phyloP scores from a whole-genome alignment of 2,797 vertebrate genomes.

The Pantherophis vulpinus region DNA sequence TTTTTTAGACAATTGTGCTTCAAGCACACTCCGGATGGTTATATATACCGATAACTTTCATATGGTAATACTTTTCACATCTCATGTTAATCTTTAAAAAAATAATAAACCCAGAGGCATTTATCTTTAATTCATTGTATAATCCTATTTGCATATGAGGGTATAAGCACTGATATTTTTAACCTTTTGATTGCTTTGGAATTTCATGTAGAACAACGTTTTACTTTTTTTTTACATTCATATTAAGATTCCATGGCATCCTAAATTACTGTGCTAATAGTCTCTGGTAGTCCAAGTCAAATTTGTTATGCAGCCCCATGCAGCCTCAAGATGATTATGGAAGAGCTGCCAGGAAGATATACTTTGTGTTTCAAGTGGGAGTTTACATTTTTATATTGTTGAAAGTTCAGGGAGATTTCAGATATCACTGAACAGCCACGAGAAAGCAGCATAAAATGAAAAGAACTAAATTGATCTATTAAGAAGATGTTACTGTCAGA shows the following conservation, averaged over 20 bases:
- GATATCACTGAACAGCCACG: neutral
- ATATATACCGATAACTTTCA: conserved; percentile 55
- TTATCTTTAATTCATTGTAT: conserved; percentile 59
- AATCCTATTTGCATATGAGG: conserved; percentile 54
- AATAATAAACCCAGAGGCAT: conserved; percentile 31
- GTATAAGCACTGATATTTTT: conserved; percentile 48
- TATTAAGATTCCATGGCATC: neutral
- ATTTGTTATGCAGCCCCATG: neutral
- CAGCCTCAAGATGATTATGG: neutral
- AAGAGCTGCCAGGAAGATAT: neutral
- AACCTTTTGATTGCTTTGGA: conserved; percentile 43
- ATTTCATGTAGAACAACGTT: conserved; percentile 18
- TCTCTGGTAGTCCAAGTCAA: neutral
- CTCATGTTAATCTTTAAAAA: conserved; percentile 47
- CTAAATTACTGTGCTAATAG: conserved; percentile 26
- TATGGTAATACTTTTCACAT: conserved; percentile 47
- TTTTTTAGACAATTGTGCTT: conserved; percentile 60
- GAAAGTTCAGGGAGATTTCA: neutral
- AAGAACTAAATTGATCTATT: neutral
- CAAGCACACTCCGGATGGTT: conserved; percentile 53
- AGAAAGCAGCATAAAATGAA: neutral
- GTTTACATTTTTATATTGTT: neutral
- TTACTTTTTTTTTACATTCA: conserved; percentile 35
- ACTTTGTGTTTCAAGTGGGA: neutral
- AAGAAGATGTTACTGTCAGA: too few species aligned